Evolutionary conservation across 2,888 invertebrate species (phyloP), one percentile per base, ranked within the genome.

Genomic region (Dasysyrphus tricinctus): DNA sequence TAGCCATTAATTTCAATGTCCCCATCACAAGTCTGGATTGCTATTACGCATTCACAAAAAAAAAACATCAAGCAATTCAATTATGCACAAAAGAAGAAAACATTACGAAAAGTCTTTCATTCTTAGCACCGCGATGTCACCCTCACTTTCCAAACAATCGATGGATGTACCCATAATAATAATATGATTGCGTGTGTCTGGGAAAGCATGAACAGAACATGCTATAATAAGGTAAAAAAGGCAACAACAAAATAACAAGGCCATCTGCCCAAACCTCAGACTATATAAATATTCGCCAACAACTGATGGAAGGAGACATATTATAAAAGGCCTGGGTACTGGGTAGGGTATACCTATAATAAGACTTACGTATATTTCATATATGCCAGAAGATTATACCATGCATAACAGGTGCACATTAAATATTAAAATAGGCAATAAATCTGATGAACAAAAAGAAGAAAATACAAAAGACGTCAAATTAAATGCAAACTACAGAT

Each of bases 401-500:
- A 72, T 70, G 47, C 75, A 83, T 80, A 84, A 57, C 80, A 84
- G 70, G 80, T 84, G 80, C 63, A 77, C 69, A 76, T 80, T 73
- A 80, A 85, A 85, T 77, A 85, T 80, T 77, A 65, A 85, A 85
- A 76, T 80, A 61, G 65, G 56, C 80, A 77, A 85, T 80, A 85
- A 77, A 85, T 85, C 65, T 47, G 47, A 73, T 59, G 44, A 59
- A 76, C 39, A 61, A 76, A 51, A 63, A 42, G 39, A 34, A 61
- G 69, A 49, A 29, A 74, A 5, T 4, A 39, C 32, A 56, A 49
- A 51, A 65, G 51, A 54, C 32, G 14, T 42, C 51, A 63, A 32
- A 16, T 47, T 39, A 76, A 57, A 67, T 47, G 29, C 51, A 39
- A 54, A 69, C 67, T 24, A 56, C 57, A 76, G 42, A 56, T 9